Conservation (phyloP, 53 echinoderm and acorn worm species). For the Temnopleurus reevesii region DNA sequence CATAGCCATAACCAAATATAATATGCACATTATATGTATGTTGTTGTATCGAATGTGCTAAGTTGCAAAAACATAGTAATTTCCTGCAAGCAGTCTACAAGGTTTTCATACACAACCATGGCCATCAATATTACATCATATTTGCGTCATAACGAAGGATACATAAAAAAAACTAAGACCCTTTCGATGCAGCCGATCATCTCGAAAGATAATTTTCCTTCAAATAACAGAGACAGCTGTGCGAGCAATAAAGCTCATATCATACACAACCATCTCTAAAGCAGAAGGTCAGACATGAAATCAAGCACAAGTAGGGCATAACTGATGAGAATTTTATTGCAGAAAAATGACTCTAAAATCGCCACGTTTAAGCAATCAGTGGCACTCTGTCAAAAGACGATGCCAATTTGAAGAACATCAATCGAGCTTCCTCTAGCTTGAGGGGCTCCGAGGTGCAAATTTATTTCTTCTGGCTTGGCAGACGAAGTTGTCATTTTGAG, state of each 20-base stretch:
- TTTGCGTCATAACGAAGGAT: neutral
- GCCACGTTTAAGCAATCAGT: neutral
- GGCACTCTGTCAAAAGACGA: neutral
- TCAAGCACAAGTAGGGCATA: neutral
- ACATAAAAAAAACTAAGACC: neutral
- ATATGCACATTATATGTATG: too few species aligned
- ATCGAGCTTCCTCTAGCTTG: neutral
- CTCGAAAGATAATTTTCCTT: neutral
- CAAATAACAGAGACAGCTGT: constrained; percentile 7
- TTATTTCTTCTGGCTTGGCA: neutral
- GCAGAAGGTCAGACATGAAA: neutral
- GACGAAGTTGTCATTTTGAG: neutral
- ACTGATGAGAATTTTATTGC: neutral
- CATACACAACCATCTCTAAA: neutral
- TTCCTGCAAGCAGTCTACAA: too few species aligned
- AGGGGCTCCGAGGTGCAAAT: neutral
- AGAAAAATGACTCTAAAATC: neutral
- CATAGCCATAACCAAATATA: too few species aligned
- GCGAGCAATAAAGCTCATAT: neutral
- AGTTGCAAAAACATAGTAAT: too few species aligned
- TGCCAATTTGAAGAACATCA: neutral
- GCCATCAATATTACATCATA: too few species aligned
- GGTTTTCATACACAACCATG: too few species aligned
- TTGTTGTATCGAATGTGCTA: too few species aligned
- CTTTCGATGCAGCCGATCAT: neutral